Percentiles rank a stretch among this genome's conserved stretches.
Conservation (phyloP, 2,888 invertebrate genomes). For the Hypselothyrea guttata region DNA sequence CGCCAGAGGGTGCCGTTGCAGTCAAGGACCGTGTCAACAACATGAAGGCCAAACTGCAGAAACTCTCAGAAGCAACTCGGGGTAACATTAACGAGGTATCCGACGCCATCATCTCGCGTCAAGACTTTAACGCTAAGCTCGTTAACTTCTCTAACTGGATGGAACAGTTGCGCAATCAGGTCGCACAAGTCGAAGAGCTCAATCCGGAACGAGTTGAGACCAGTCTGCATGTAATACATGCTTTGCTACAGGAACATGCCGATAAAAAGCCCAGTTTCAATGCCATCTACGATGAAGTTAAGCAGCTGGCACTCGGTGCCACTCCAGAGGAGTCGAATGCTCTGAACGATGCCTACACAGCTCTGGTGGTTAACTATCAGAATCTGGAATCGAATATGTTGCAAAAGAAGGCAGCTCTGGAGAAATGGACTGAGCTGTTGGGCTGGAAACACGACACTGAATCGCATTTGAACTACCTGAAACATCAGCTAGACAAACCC, state of each 20-base stretch:
- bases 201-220: constrained; percentile 91
- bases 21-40: constrained; percentile 89
- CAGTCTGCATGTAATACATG: constrained; percentile 90
- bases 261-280: constrained; percentile 91
- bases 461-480: constrained; percentile 90
- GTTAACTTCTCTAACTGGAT: constrained; percentile 92
- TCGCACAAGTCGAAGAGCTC: constrained; percentile 91
- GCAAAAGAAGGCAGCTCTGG: constrained; percentile 88
- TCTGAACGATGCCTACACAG: constrained; percentile 89
- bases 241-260: constrained; percentile 91
- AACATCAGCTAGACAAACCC: constrained; percentile 89
- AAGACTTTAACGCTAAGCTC: constrained; percentile 92
- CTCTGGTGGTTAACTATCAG: constrained; percentile 90
- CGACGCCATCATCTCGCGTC: constrained; percentile 90
- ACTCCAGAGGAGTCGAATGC: constrained; percentile 89
- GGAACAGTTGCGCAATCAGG: constrained; percentile 87
- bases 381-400: constrained; percentile 88
- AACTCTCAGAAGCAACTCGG: constrained; percentile 89
- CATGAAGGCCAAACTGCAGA: constrained; percentile 88
- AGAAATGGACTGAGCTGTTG: constrained; percentile 92
- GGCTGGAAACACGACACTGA: constrained; percentile 91
- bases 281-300: constrained; percentile 91
- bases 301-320: constrained; percentile 87
- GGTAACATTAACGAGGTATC: constrained; percentile 90
- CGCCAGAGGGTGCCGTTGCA: constrained; percentile 89